Conservation (phyloP, 2,888 invertebrate genomes). For the Cryptus viduatorius region DNA sequence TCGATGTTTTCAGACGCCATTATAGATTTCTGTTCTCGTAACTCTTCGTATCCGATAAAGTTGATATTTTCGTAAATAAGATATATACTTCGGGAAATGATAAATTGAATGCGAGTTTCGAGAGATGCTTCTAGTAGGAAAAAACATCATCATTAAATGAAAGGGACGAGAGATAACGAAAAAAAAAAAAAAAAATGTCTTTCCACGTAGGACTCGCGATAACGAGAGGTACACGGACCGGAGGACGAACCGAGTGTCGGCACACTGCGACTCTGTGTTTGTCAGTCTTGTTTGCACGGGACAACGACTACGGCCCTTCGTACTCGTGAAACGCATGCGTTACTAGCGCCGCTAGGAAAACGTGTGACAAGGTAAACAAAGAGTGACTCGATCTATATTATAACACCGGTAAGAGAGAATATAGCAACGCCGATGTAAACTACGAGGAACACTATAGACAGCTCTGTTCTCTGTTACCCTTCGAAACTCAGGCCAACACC, state of each 20-base stretch:
- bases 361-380: conserved; percentile 76
- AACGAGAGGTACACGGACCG: conserved; percentile 68
- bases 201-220: conserved; percentile 32
- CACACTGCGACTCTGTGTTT: conserved; percentile 72
- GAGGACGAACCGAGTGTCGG: conserved; percentile 61
- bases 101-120: too few species aligned
- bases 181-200: conserved; percentile 47
- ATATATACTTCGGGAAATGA: too few species aligned
- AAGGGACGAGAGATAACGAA: conserved; percentile 66
- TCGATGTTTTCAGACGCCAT: conserved; percentile 11
- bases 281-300: conserved; percentile 73
- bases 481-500: conserved; percentile 46
- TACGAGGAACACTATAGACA: conserved; percentile 29
- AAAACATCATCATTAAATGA: conserved; percentile 56
- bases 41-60: too few species aligned
- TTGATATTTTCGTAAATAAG: too few species aligned
- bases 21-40: too few species aligned
- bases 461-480: conserved; percentile 22
- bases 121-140: too few species aligned
- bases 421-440: conserved; percentile 45
- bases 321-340: conserved; percentile 67
- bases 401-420: conserved; percentile 37
- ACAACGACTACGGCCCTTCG: conserved; percentile 50
- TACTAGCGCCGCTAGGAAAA: conserved; percentile 75
- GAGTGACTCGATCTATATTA: conserved; percentile 57